Evolutionary conservation across 2,113 vertebrate genomes (phyloP), one percentile per base, ranked within the genome.

Genomic region (Lophochroa leadbeateri): DNA sequence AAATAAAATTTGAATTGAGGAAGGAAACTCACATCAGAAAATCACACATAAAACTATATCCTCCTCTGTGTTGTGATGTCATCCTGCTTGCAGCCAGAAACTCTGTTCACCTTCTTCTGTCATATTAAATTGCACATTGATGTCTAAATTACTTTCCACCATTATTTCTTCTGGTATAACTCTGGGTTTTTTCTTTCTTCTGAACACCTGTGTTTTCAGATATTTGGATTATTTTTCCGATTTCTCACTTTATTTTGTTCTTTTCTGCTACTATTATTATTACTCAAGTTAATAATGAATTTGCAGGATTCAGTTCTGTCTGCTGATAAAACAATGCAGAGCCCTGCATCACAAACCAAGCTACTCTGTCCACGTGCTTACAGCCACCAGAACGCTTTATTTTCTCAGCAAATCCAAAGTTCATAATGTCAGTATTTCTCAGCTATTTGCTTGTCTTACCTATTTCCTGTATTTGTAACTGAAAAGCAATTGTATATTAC

Each of bases 61-160:
- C 83, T 92, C 68, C 68, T 95, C 55, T 91, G 41, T 86, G 81
- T 83, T 89, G 80, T 75, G 89, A 88, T 81, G 81, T 58, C 86
- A 92, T 91, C 74, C 92, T 94, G 65, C 78, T 77, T 0, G 25
- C 77, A 91, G 64, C 29, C 81, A 92, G 68, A 86, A 92, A 86
- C n/a, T 69, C 55, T 63, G 65, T 89, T 94, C 72, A 89, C 60
- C 35, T 83, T 90, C 83, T 93, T 92, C 83, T 95, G 72, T 55
- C 87, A 93, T 75, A 91, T 93, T 60, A 90, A 92, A 86, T 82
- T 92, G 83, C 80, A 92, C 37, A 86, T 53, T 88, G 80, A 29
- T 82, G 50, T 91, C 77, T 95, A 95, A 92, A 89, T 87, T 89
- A 86, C 83, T 91, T 92, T 90, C 68, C 92, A 88, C 63, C 81